These are phyloP conservation scores for Redunca redunca DNA, from an alignment of 2,113 vertebrate genomes.

Conservation along the genomic window DNA sequence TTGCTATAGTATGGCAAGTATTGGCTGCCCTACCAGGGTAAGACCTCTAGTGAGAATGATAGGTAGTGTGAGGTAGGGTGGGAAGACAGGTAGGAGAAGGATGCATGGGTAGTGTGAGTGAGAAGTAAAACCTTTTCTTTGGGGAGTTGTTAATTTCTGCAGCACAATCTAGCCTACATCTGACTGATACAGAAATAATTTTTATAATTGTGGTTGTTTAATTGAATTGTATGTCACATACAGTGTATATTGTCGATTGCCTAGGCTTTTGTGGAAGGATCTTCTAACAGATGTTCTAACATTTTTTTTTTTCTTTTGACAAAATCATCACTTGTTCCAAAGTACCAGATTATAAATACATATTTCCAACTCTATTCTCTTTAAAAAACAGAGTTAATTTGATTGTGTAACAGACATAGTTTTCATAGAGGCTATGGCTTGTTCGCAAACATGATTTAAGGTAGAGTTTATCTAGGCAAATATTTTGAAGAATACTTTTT, in stretches of 20 bases:
- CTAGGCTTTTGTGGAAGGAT: conserved; percentile 5
- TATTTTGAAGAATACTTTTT: neutral
- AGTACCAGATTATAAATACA: conserved; percentile 21
- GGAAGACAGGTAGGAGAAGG: neutral
- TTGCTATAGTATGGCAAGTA: neutral
- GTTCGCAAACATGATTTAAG: conserved; percentile 40
- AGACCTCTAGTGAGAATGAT: neutral
- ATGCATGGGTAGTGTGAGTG: neutral
- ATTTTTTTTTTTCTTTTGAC: neutral
- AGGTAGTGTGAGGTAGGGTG: neutral
- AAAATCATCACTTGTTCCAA: conserved; percentile 14
- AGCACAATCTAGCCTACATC: neutral
- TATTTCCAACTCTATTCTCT: conserved; percentile 29
- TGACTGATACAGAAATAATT: neutral
- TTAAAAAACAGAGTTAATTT: conserved; percentile 44
- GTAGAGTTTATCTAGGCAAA: neutral
- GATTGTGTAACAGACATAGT: neutral
- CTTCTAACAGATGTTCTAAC: neutral
- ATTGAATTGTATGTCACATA: neutral
- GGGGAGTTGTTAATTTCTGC: neutral
- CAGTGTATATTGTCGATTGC: neutral
- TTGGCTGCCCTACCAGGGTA: neutral
- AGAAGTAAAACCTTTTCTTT: conserved; percentile 2
- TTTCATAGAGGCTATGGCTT: conserved; percentile 19
- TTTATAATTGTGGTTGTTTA: neutral